Base-by-base conservation (phyloP, 1,140 invertebrate genomes). In the Drosophila cardini region DNA sequence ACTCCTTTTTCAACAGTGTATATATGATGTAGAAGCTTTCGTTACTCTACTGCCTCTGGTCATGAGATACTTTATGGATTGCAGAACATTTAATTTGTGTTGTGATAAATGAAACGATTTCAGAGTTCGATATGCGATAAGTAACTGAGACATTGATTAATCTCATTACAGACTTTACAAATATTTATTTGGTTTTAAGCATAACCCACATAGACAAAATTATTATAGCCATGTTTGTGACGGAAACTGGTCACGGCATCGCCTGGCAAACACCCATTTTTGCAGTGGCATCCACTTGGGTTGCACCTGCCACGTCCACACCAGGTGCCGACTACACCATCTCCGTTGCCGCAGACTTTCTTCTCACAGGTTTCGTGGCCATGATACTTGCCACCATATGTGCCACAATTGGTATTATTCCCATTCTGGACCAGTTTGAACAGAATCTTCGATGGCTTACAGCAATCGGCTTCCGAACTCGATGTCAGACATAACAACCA, bases 21-120 rank as follows among this genome's bases (percentile, higher is more conserved):
- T 26, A 0, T 42, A 53, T 45, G 46, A 32, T 40, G 42, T 18
- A 52, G 30, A 4, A 15, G 45, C 15, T 58, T 38, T 11, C 21
- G 55, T 34, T 61, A 15, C 61, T 32, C 45, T 21, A 36, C 46
- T n/a, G 18, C 16, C 34, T n/a, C 36, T 36, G 70, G 53, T 45
- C 55, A 73, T 48, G 65, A 34, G 71, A 73, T 69, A 55, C 64
- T 56, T 73, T 69, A 73, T 73, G 56, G 56, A 73, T 69, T n/a
- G 64, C 40, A 46, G 40, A 50, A 69, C 71, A 69, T 69, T 61
- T 69, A 69, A 73, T 73, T 69, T 73, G 64, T 52, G 30, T 32
- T 58, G 13, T 60, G 63, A 43, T 57, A 43, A 70, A 62, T 32
- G 48, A 53, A 70, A 61, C 53, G 57, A 69, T 53, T 61, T 13